Conservation (phyloP, 2,888 invertebrate species). For the Orchesella flavescens region DNA sequence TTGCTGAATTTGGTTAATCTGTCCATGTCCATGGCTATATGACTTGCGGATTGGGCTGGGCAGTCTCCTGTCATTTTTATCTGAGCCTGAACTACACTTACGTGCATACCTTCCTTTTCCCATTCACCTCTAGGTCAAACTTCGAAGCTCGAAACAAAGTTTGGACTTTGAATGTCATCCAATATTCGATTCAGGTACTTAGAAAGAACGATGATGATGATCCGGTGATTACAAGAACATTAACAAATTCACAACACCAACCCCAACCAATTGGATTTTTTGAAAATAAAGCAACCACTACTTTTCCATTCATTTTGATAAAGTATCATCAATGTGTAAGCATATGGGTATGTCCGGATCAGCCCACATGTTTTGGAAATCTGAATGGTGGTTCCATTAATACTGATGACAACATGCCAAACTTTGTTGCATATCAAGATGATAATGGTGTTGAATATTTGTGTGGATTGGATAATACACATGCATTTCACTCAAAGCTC, state of each 20-base stretch:
- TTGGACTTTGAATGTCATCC: no score
- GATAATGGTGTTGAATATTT: not conserved
- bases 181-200: no score
- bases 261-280: no score
- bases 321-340: no score
- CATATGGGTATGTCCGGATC: not conserved
- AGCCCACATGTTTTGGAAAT: not conserved
- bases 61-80: conserved; percentile 50
- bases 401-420: conserved; percentile 2
- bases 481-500: no score
- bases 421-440: not conserved
- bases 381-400: not conserved
- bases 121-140: not conserved
- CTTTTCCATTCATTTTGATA: no score
- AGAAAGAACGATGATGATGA: no score
- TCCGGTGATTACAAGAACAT: no score
- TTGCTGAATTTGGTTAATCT: not conserved
- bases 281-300: no score
- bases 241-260: no score
- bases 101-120: conserved; percentile 28
- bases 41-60: conserved; percentile 42
- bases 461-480: not conserved
- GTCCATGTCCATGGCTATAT: not conserved
- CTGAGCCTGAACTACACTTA: conserved; percentile 38
- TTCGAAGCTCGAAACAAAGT: no score